Conservation (phyloP, 53 echinoderm and acorn worm species). For the Echinometra lucunter region DNA sequence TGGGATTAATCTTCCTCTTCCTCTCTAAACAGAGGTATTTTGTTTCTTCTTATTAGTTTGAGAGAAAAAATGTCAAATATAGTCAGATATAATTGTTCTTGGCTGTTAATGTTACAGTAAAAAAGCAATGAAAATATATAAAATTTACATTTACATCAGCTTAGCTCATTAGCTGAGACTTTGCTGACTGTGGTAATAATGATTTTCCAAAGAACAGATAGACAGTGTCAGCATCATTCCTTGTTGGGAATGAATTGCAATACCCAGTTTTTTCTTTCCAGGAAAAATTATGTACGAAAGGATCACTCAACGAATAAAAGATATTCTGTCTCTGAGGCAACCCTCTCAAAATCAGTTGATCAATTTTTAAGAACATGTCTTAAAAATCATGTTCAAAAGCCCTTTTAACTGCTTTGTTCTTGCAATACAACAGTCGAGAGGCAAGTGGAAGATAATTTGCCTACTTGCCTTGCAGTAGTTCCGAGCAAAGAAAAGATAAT, state of each 20-base stretch:
- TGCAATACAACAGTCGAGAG: neutral
- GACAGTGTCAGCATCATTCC: too few relatives aligned
- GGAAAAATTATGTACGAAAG: neutral
- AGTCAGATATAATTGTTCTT: too few relatives aligned
- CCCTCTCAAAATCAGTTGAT: neutral
- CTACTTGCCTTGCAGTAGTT: neutral
- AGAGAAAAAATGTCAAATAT: too few relatives aligned
- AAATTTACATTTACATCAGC: too few relatives aligned
- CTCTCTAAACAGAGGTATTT: neutral
- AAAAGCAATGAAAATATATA: too few relatives aligned
- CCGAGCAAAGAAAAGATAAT: constrained; percentile 27
- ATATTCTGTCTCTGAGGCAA: neutral
- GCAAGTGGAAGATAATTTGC: constrained; percentile 25
- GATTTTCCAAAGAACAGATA: too few relatives aligned
- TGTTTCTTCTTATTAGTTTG: too few relatives aligned
- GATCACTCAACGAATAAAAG: neutral
- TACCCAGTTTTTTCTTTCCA: too few relatives aligned
- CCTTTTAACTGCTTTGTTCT: neutral
- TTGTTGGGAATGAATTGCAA: too few relatives aligned
- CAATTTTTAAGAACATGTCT: neutral
- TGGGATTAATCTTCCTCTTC: neutral
- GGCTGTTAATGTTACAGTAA: too few relatives aligned
- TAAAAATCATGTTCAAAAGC: neutral
- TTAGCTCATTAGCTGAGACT: too few relatives aligned
- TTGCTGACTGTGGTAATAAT: too few relatives aligned